Evolutionary conservation across 2,888 invertebrate genomes (phyloP).

Genomic region (Drosophila silvestris): DNA sequence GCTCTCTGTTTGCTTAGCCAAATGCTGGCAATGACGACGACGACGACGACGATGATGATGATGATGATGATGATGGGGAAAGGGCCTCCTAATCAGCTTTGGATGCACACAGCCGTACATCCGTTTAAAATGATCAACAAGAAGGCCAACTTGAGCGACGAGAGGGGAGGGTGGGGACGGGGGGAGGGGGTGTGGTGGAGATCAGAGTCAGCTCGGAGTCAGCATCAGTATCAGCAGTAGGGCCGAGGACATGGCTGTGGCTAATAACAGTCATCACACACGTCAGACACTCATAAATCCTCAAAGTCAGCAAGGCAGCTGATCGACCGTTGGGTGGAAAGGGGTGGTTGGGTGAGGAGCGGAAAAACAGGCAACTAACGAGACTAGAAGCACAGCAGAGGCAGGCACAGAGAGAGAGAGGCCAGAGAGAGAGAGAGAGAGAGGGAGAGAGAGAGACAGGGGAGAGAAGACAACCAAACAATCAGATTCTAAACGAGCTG

Average conservation of each 20-base stretch:
- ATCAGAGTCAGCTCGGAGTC: not conserved
- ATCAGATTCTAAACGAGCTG: conserved; percentile 78
- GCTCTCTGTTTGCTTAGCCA: conserved; percentile 61
- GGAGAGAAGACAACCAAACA: conserved; percentile 27
- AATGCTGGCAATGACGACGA: conserved; percentile 17
- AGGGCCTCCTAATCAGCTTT: not conserved
- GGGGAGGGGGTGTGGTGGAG: not conserved
- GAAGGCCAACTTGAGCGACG: not conserved
- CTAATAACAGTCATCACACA: conserved; percentile 83
- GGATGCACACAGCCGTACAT: conserved; percentile 57
- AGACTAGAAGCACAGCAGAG: conserved; percentile 16
- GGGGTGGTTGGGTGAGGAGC: not conserved
- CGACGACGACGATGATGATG: not conserved
- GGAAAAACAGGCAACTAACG: conserved; percentile 42
- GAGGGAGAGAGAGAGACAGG: conserved; percentile 2
- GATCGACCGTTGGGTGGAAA: not conserved
- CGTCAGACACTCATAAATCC: conserved; percentile 82
- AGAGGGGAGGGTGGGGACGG: not conserved
- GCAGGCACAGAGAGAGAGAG: not conserved
- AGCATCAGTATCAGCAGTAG: conserved; percentile 4
- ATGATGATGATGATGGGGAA: not conserved
- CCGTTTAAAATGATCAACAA: conserved; percentile 53
- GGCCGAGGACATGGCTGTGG: conserved; percentile 55
- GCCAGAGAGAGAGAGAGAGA: not conserved
- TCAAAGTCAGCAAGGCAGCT: conserved; percentile 71